A percentile compares a stretch with the other conserved stretches of the same genome.
Conservation (phyloP, 2,113 vertebrate genomes). For the Scatophagus argus region DNA sequence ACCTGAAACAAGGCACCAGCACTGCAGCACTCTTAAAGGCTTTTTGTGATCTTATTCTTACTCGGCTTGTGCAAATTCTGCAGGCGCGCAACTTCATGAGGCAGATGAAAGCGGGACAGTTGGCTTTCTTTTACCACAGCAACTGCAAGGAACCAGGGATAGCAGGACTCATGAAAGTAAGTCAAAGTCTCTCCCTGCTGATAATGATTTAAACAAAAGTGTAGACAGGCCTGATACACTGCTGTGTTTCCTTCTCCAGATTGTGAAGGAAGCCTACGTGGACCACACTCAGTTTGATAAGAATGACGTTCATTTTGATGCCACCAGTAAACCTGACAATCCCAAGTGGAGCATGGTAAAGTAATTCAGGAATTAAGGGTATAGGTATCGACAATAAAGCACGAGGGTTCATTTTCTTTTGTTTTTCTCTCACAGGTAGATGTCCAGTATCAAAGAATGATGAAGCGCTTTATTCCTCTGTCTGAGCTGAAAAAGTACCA, state of each 20-base stretch:
- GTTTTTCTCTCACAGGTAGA: slow-evolving; percentile 88
- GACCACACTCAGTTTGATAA: slow-evolving; percentile 98
- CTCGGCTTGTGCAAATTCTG: not conserved
- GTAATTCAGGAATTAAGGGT: no score
- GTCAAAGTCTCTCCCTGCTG: slow-evolving; percentile 17
- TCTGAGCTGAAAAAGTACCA: slow-evolving; percentile 91
- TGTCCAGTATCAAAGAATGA: slow-evolving; percentile 92
- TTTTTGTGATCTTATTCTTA: not conserved
- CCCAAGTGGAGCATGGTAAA: slow-evolving; percentile 97
- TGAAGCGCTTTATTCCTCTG: slow-evolving; percentile 90
- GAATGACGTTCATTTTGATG: slow-evolving; percentile 90
- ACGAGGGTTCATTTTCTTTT: not conserved
- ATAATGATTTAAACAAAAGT: not conserved
- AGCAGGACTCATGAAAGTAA: slow-evolving; percentile 90
- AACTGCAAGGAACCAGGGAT: slow-evolving; percentile 97
- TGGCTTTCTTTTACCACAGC: slow-evolving; percentile 98
- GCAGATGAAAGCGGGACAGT: slow-evolving; percentile 91
- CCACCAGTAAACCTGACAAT: slow-evolving; percentile 90
- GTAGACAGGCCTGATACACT: not conserved
- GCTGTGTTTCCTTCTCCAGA: slow-evolving; percentile 76
- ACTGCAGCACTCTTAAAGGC: not conserved
- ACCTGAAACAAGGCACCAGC: not conserved
- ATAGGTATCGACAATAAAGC: not conserved
- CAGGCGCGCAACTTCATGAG: slow-evolving; percentile 97
- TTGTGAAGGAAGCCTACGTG: slow-evolving; percentile 93